Evolutionary conservation across 1,140 invertebrate species (phyloP), one percentile per base, ranked within the genome.

Genomic region (Wiebesia pumilae): DNA sequence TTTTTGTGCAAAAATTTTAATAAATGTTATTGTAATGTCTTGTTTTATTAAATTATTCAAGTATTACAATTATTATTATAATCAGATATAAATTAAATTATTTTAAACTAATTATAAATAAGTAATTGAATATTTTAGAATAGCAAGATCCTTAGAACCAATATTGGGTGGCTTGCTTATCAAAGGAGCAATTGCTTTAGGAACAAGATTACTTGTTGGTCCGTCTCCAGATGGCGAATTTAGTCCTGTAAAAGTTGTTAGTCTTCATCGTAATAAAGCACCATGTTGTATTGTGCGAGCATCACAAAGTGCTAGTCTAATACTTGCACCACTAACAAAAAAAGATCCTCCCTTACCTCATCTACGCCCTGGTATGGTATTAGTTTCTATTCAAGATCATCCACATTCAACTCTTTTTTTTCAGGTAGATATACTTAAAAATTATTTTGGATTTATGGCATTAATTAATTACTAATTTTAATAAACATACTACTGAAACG

Each of bases 231-330:
- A 96, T 91, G 98, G 98, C 14, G 95, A 95, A 77, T 99, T 99
- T 93, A 94, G 95, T 75, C 94, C 95, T 7, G 97, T 97, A 0
- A 95, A 94, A 75, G 97, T 99, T 6, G 95, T 96, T 71, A 98
- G 97, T 43, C 96, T 99, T 62, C 98, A 99, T 93, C 94, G 98
- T 16, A 98, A 99, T 93, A 96, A 98, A 89, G 96, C 98, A 0
- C 97, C 98, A 0, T 98, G 97, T 91, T 95, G 97, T 81, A 93
- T 96, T 30, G 98, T 98, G 9, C 95, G 97, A 84, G 97, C 98
- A 1, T 98, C 98, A 0, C 98, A 99, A 91, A 97, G 97, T 88
- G 98, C 98, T 3, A 97, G 97, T 47, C 93, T 99, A 16, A 97
- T 97, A n/a, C 94, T 99, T 24, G 93, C 94, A 47, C 91, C 93